Evolutionary conservation across 2,797 vertebrate species (phyloP).

Genomic region (Neosalanx taihuensis): DNA sequence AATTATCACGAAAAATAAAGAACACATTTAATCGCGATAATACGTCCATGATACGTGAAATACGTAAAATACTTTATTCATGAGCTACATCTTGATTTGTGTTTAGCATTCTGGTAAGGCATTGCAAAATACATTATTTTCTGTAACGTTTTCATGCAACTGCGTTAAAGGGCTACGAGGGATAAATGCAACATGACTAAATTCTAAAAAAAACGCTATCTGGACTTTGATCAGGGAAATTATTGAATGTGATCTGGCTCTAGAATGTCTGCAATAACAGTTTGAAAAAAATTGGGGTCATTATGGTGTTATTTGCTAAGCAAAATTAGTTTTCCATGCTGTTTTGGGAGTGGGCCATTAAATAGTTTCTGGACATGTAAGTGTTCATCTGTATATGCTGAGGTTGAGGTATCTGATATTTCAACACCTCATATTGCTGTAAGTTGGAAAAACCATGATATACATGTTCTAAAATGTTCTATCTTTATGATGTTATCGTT

Average conservation of each 20-base stretch:
- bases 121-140: conserved; percentile 28
- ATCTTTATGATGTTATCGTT: conserved; percentile 54
- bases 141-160: conserved; percentile 44
- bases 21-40: conserved; percentile 47
- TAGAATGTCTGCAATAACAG: conserved; percentile 63
- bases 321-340: conserved; percentile 41
- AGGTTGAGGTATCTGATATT: conserved; percentile 41
- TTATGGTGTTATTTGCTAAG: conserved; percentile 52
- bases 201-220: not conserved
- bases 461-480: conserved; percentile 66
- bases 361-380: conserved; percentile 45
- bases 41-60: conserved; percentile 10
- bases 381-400: conserved; percentile 36
- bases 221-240: conserved; percentile 1
- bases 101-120: conserved; percentile 20
- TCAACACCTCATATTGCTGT: conserved; percentile 36
- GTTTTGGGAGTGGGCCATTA: conserved; percentile 17
- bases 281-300: conserved; percentile 42
- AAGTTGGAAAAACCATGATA: conserved; percentile 60
- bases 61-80: too few species aligned
- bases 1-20: conserved; percentile 34
- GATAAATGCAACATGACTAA: conserved; percentile 12
- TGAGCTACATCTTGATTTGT: too few species aligned
- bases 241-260: conserved; percentile 21
- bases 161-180: conserved; percentile 32